phyloP scores from a whole-genome alignment of 1,140 invertebrate genomes.

The Drosophila mauritiana region DNA sequence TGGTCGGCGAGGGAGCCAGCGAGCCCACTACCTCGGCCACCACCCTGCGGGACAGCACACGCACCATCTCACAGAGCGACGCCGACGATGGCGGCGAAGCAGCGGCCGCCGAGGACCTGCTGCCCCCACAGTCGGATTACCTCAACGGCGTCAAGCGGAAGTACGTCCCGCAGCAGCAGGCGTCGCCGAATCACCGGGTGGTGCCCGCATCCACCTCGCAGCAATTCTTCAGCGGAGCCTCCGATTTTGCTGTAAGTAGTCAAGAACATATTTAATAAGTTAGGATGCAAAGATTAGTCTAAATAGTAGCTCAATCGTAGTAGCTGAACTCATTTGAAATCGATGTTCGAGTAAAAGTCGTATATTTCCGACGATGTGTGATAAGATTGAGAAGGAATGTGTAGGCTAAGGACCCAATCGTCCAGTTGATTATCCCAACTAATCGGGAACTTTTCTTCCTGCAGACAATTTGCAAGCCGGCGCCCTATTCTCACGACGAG shows the following conservation, averaged over 20 bases:
- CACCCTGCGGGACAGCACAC: constrained; percentile 70
- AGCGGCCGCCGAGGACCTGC: constrained; percentile 50
- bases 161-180: constrained; percentile 40
- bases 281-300: no score
- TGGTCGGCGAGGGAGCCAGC: constrained; percentile 14
- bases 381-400: background rate
- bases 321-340: background rate
- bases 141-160: constrained; percentile 65
- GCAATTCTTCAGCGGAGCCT: constrained; percentile 54
- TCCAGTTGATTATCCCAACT: background rate
- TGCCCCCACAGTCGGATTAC: constrained; percentile 54
- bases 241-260: constrained; percentile 71
- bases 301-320: no score
- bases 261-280: no score
- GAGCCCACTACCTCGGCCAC: constrained; percentile 47
- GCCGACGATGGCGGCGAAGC: constrained; percentile 62
- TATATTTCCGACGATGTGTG: background rate
- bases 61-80: constrained; percentile 79
- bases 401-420: background rate
- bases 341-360: background rate
- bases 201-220: constrained; percentile 30
- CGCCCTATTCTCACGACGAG: constrained; percentile 95
- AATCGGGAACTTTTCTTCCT: constrained; percentile 74
- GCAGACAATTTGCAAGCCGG: constrained; percentile 92
- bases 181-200: constrained; percentile 14